phyloP scores from a whole-genome alignment of 2,888 invertebrate genomes.

The Diarsia brunnea region DNA sequence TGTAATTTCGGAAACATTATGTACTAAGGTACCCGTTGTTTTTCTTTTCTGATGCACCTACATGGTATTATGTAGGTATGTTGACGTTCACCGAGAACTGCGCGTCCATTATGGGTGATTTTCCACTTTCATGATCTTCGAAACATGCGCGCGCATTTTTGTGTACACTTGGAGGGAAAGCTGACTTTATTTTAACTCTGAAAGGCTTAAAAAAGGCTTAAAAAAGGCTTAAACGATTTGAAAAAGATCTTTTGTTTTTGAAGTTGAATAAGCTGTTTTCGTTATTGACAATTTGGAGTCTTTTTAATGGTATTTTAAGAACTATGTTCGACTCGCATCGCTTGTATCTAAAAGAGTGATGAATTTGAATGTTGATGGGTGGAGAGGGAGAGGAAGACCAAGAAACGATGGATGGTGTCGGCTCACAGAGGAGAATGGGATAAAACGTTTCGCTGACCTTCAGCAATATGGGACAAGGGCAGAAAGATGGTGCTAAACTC shows the following conservation, averaged over 20 bases:
- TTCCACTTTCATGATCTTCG: conserved; percentile 84
- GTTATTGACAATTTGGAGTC: background rate
- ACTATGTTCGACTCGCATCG: too few relatives aligned
- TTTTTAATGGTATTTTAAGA: background rate
- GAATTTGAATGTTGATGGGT: too few relatives aligned
- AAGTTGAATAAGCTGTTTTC: too few relatives aligned
- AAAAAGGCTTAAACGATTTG: background rate
- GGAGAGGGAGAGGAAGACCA: too few relatives aligned
- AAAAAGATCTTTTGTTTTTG: background rate
- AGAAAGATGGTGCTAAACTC: too few relatives aligned
- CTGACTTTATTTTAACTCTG: too few relatives aligned
- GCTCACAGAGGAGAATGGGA: too few relatives aligned
- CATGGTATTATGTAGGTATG: conserved; percentile 47
- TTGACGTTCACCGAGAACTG: conserved; percentile 54
- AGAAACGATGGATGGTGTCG: too few relatives aligned
- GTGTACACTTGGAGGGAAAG: conserved; percentile 64
- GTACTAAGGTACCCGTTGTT: conserved; percentile 20
- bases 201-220: too few relatives aligned
- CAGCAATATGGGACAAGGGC: too few relatives aligned
- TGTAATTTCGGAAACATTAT: conserved; percentile 43
- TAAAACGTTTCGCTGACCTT: too few relatives aligned
- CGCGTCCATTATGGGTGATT: conserved; percentile 78
- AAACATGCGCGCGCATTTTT: conserved; percentile 74
- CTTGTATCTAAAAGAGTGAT: too few relatives aligned
- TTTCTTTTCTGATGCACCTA: conserved; percentile 20